Evolutionary conservation across 2,888 invertebrate genomes (phyloP), one percentile per base, ranked within the genome.

Genomic region (Leptopterna dolabrata): DNA sequence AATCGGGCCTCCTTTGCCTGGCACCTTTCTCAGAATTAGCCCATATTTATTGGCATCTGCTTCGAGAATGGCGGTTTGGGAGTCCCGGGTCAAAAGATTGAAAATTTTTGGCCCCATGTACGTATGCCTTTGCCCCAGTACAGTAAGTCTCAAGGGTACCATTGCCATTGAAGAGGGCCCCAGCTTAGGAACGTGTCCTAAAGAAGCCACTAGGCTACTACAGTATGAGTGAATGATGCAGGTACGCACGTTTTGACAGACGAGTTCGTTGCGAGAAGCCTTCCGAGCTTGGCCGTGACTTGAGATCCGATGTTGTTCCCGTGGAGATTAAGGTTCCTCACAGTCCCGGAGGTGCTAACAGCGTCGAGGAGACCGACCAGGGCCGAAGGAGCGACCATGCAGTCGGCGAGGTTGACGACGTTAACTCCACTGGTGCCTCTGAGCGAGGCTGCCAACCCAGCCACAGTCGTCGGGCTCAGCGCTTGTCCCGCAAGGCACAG

Each of bases 261-360:
- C 4, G 73, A 76, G 73, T 87, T 88, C 1, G 70, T 45, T 19
- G 87, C 24, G 55, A 89, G 63, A 51, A 89, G 85, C 76, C 78
- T 87, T 70, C 88, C 86, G 27, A 88, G 76, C 45, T 83, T 85
- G 41, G 51, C 81, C 29, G 87, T 82, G 55, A 76, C 70, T 16
- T 87, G 76, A 29, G 73, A 83, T 6, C 43, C 82, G 47, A 89
- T 89, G 76, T 88, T 89, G 71, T 89, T 89, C 13, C 89, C 89
- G 45, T 87, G 83, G 51, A 89, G 87, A 76, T 89, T 84, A 7
- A 89, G 41, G 24, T 84, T 55, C 24, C 9, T 29, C 27, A 86
- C 47, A 14, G 51, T 14, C 29, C 82, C 80, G 9, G 73, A 71
- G 19, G 27, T 71, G 30, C 47, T 83, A 7, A 89, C 29, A n/a